Percentiles rank a stretch among this genome's conserved stretches.
Conservation (phyloP, 2,113 vertebrate genomes). For the Aramus guarauna region DNA sequence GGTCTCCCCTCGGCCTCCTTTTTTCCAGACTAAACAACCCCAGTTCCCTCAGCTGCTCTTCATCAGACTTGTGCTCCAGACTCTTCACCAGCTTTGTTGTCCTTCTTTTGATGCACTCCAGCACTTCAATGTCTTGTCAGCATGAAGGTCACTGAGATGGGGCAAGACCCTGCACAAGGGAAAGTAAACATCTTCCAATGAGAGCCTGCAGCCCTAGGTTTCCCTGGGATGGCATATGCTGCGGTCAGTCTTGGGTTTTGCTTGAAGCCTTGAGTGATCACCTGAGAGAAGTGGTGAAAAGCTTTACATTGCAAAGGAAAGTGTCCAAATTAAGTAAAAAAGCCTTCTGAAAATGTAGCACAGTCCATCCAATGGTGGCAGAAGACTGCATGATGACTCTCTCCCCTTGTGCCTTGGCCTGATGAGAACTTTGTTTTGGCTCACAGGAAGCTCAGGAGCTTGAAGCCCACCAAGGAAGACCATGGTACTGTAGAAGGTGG, state of each 20-base stretch:
- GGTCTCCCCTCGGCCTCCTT: too few relatives aligned
- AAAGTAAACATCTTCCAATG: neutral
- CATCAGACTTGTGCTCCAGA: too few relatives aligned
- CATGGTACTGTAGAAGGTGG: neutral
- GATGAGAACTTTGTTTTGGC: neutral
- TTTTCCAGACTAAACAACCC: too few relatives aligned
- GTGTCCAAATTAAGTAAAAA: neutral
- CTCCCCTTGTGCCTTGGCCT: neutral
- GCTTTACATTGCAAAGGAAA: neutral
- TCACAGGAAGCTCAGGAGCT: neutral
- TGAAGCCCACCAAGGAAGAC: neutral
- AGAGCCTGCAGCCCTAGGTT: neutral
- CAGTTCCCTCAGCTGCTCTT: too few relatives aligned
- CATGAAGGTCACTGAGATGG: neutral
- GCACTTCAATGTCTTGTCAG: too few relatives aligned
- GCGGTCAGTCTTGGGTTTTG: neutral
- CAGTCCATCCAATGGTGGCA: neutral
- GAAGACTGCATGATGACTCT: neutral
- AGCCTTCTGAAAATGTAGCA: neutral
- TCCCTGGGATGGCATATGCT: rapidly evolving
- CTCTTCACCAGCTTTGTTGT: too few relatives aligned
- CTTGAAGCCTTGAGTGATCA: neutral
- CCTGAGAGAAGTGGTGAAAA: neutral
- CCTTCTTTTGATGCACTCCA: too few relatives aligned
- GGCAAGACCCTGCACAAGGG: neutral